Percentiles rank a stretch among this genome's conserved stretches.
These are phyloP conservation scores for Catamblyrhynchus diadema DNA, from an alignment of 2,797 vertebrate species.

Conservation along the genomic window DNA sequence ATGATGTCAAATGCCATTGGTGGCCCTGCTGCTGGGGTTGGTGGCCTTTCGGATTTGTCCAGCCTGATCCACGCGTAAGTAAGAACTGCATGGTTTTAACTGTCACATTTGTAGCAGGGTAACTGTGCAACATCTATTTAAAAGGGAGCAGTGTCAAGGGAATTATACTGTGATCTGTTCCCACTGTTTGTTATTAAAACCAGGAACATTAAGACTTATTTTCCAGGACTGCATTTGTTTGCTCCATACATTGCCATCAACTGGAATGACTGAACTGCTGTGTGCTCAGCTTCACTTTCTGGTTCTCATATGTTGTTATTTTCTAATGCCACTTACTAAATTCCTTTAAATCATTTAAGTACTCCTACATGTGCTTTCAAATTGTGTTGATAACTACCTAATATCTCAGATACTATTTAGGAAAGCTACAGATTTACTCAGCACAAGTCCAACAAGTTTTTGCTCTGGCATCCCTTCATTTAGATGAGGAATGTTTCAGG, in stretches of 20 bases:
- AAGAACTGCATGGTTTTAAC: neutral
- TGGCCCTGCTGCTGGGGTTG: constrained; percentile 91
- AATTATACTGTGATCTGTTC: neutral
- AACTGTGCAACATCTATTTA: neutral
- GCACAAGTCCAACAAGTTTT: neutral
- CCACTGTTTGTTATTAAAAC: neutral
- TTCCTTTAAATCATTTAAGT: neutral
- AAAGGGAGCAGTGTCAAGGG: neutral
- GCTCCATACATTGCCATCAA: neutral
- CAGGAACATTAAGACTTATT: neutral
- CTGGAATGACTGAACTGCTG: neutral
- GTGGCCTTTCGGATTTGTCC: constrained; percentile 92
- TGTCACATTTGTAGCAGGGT: neutral
- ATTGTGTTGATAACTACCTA: neutral
- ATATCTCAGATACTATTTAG: neutral
- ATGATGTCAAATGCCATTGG: constrained; percentile 97
- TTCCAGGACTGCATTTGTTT: neutral
- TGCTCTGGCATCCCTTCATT: neutral
- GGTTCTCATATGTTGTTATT: neutral
- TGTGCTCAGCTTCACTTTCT: neutral
- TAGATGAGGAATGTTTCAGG: neutral
- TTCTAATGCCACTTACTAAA: neutral
- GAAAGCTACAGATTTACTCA: neutral
- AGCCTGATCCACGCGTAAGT: constrained; percentile 98
- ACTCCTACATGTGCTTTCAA: neutral